A percentile compares a stretch with the other conserved stretches of the same genome.
These are phyloP conservation scores for Sylvia borin DNA, from an alignment of 2,797 vertebrate genomes.

Conservation along the genomic window DNA sequence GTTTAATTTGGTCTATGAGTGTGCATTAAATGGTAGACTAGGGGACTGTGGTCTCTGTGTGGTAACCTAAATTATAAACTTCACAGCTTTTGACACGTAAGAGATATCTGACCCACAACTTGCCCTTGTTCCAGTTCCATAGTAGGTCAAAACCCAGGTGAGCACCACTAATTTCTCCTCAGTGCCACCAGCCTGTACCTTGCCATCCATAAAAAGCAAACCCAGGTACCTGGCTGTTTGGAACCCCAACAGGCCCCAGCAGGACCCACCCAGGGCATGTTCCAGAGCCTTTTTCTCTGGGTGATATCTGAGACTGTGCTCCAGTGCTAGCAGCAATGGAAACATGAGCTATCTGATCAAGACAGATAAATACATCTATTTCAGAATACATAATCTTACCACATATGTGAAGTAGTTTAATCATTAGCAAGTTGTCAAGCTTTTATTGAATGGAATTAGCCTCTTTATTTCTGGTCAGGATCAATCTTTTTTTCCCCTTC, in stretches of 20 bases:
- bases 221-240: background rate
- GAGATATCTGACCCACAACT: background rate
- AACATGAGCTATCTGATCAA: slow-evolving; percentile 23
- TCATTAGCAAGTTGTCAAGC: slow-evolving; percentile 56
- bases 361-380: slow-evolving; percentile 48
- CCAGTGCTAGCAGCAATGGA: background rate
- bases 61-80: background rate
- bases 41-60: background rate
- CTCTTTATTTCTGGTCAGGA: slow-evolving; percentile 54
- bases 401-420: slow-evolving; percentile 59
- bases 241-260: background rate
- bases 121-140: background rate
- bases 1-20: background rate
- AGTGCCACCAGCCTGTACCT: background rate
- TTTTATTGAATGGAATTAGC: slow-evolving; percentile 64
- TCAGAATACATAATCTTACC: slow-evolving; percentile 51
- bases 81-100: background rate
- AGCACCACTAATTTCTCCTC: background rate
- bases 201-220: background rate
- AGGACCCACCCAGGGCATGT: background rate
- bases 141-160: background rate
- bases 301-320: background rate
- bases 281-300: background rate
- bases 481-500: slow-evolving; percentile 3
- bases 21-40: background rate